These are phyloP conservation scores for Spatula clypeata DNA, from an alignment of 2,797 vertebrate species.

Conservation along the genomic window DNA sequence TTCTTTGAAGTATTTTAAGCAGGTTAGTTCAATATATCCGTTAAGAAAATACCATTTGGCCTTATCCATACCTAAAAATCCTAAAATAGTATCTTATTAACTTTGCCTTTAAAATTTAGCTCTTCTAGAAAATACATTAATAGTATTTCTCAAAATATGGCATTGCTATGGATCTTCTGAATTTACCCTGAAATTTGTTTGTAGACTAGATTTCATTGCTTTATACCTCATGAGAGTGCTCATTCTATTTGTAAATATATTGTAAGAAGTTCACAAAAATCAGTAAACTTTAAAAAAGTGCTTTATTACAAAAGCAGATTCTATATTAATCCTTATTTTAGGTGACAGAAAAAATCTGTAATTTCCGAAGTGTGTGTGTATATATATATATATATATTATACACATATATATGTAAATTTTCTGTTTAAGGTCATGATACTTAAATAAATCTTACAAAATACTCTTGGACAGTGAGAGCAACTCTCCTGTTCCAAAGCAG, in stretches of 20 bases:
- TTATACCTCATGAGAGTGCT: background rate
- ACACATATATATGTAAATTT: background rate
- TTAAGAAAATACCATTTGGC: background rate
- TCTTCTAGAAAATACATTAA: background rate
- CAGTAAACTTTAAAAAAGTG: background rate
- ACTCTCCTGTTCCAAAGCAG: background rate
- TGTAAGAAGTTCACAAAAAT: background rate
- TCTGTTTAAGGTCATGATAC: background rate
- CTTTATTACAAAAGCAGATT: background rate
- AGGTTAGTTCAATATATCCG: conserved; percentile 63
- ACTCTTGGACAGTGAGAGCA: background rate
- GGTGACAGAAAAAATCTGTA: background rate
- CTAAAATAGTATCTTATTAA: background rate
- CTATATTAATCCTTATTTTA: background rate
- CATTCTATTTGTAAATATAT: background rate
- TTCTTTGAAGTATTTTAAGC: conserved; percentile 93
- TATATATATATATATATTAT: background rate
- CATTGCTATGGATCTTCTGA: background rate
- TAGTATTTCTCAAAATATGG: background rate
- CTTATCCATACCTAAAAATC: background rate
- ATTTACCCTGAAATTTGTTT: background rate
- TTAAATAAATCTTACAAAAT: background rate
- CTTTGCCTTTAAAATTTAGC: background rate
- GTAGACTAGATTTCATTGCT: background rate
- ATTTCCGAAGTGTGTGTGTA: background rate